phyloP scores from a whole-genome alignment of 2,888 invertebrate genomes.

The Agriopis aurantiaria region DNA sequence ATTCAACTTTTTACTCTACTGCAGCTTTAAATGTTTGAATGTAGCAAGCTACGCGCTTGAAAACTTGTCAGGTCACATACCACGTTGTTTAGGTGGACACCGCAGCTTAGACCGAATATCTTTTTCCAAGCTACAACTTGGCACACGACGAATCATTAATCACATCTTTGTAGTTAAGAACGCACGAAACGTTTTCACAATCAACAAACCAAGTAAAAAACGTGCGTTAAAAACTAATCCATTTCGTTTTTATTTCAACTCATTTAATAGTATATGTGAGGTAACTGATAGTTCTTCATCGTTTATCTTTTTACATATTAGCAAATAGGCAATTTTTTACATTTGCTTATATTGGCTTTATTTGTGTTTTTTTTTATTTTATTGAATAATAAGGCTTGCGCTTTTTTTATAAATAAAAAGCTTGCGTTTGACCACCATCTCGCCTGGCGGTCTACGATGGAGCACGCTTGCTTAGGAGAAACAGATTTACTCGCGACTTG shows the following conservation, averaged over 20 bases:
- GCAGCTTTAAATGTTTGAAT: too few relatives aligned
- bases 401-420: too few relatives aligned
- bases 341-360: too few relatives aligned
- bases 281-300: slow-evolving; percentile 1
- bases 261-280: not conserved
- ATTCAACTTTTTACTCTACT: too few relatives aligned
- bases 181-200: slow-evolving; percentile 1
- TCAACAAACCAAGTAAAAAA: not conserved
- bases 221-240: not conserved
- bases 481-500: too few relatives aligned
- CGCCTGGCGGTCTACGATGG: too few relatives aligned
- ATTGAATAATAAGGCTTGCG: too few relatives aligned
- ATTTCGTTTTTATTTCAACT: not conserved
- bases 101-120: not conserved
- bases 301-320: slow-evolving; percentile 7
- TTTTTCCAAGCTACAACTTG: not conserved
- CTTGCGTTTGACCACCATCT: too few relatives aligned
- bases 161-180: slow-evolving; percentile 1
- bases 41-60: too few relatives aligned
- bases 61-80: too few relatives aligned
- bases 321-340: slow-evolving; percentile 1
- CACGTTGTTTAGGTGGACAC: not conserved
- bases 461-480: too few relatives aligned
- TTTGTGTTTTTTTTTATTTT: too few relatives aligned
- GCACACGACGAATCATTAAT: slow-evolving; percentile 1